phyloP scores from a whole-genome alignment of 2,113 vertebrate species.

The Aegotheles bennettii region DNA sequence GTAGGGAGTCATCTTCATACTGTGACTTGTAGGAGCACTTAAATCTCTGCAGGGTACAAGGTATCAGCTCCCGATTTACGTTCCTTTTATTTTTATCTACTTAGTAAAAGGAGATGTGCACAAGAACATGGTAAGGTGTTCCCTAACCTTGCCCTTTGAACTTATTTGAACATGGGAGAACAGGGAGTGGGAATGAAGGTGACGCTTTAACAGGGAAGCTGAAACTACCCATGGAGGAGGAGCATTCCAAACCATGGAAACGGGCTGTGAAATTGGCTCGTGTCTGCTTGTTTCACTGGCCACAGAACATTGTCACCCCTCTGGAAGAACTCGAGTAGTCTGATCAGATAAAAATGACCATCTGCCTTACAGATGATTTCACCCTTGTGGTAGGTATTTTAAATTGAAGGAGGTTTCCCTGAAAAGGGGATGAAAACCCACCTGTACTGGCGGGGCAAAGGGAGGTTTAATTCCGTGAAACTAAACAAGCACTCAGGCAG shows the following conservation, averaged over 20 bases:
- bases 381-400: neutral
- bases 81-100: neutral
- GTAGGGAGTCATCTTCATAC: no score
- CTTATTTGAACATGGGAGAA: neutral
- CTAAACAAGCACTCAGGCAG: neutral
- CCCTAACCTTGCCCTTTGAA: neutral
- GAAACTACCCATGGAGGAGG: no score
- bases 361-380: neutral
- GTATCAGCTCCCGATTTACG: fast-evolving
- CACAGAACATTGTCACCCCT: neutral
- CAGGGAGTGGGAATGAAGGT: no score
- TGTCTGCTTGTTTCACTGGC: neutral
- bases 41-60: no score
- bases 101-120: neutral
- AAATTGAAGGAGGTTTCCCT: neutral
- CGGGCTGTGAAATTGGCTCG: neutral
- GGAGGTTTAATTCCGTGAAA: neutral
- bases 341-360: no score
- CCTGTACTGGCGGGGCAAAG: neutral
- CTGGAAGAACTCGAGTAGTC: neutral
- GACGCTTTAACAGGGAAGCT: neutral
- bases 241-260: neutral
- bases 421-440: neutral
- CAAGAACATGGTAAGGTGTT: neutral
- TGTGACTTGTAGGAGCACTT: neutral